Base-by-base conservation (phyloP, 2,113 vertebrate species). In the Nannospalax galili region DNA sequence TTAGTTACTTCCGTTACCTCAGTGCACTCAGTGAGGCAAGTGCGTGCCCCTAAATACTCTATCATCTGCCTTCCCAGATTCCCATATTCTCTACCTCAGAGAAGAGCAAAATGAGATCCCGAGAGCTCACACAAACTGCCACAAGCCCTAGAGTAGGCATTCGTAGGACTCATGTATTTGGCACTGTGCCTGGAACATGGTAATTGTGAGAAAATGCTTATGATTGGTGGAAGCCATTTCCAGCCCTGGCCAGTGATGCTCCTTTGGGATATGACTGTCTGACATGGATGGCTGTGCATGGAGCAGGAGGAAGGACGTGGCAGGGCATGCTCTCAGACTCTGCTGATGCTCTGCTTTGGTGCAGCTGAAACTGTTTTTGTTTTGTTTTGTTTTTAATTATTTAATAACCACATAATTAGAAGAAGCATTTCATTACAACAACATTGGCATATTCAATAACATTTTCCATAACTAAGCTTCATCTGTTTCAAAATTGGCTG, bases 311-410 rank as follows among this genome's bases (percentile, higher is more conserved):
- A 62, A 5, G 8, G 42, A 37, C 20, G 48, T 52, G 48, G 48
- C 11, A 11, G 48, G 15, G 40, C 0, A 0, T 9, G 19, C 60
- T n/a, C n/a, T 17, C 48, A 24, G n/a, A 52, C 20, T 1, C 5
- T 8, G 14, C 62, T 7, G 7, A 45, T 48, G 11, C 52, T 24
- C 32, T 52, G 32, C 65, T 70, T 32, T 52, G 11, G 48, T 11
- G 6, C 48, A 52, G 11, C 48, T 52, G 48, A 52, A 52, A 11
- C 48, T 52, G 6, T 52, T n/a, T n/a, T n/a, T n/a, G n/a, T n/a
- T n/a, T n/a, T n/a, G n/a, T n/a, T n/a, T n/a, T n/a, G n/a, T n/a
- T n/a, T n/a, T n/a, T n/a, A n/a, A n/a, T n/a, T n/a, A n/a, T n/a
- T n/a, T n/a, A n/a, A n/a, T n/a, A n/a, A n/a, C n/a, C n/a, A n/a